These are phyloP conservation scores for Phoxinus dragarum DNA, from an alignment of 2,797 vertebrate genomes.

Conservation along the genomic window DNA sequence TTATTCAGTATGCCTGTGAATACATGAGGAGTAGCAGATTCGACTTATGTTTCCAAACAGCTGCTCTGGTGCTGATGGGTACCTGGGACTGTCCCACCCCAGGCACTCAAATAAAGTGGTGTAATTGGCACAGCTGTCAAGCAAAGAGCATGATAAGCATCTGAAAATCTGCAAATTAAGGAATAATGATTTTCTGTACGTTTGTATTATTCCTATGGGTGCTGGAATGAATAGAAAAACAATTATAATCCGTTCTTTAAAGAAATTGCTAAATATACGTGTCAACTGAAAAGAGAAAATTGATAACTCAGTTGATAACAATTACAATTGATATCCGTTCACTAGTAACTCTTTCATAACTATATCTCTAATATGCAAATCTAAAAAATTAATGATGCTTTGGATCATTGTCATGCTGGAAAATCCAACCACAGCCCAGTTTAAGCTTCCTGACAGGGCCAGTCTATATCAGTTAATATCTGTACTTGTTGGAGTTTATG, in stretches of 20 bases:
- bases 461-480: too few species aligned
- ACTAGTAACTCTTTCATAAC: background rate
- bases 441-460: too few species aligned
- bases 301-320: background rate
- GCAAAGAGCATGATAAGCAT: background rate
- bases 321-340: background rate
- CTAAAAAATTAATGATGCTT: too few species aligned
- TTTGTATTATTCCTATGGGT: background rate
- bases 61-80: slow-evolving; percentile 38
- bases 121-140: slow-evolving; percentile 25
- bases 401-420: too few species aligned
- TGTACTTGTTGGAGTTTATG: too few species aligned
- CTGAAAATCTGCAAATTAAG: background rate
- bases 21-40: background rate
- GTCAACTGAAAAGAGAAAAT: background rate
- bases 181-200: background rate
- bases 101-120: slow-evolving; percentile 7
- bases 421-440: too few species aligned
- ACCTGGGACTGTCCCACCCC: slow-evolving; percentile 23
- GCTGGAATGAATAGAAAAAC: background rate
- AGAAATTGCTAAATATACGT: background rate
- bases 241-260: background rate
- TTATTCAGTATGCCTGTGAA: slow-evolving; percentile 9
- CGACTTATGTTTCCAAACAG: slow-evolving; percentile 27
- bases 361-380: background rate